A percentile compares a stretch with the other conserved stretches of the same genome.
Evolutionary conservation across 2,113 vertebrate species (phyloP).

Genomic region (Centropus bengalensis): DNA sequence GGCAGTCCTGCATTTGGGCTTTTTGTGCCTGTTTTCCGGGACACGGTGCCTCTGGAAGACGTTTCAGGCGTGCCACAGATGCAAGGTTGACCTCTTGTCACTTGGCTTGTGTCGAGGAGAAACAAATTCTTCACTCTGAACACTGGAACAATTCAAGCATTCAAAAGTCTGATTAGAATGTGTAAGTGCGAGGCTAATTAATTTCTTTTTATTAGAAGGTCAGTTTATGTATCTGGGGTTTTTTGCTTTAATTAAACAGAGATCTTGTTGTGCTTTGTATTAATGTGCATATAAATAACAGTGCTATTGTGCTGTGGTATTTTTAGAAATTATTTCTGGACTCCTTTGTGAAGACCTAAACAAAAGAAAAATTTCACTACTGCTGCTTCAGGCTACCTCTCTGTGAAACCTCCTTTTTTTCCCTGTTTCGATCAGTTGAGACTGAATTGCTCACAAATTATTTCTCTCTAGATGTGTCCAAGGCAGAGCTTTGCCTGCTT

Average conservation of each 20-base stretch:
- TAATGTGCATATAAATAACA: not conserved
- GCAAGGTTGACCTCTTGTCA: not conserved
- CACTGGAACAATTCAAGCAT: not conserved
- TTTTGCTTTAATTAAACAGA: not conserved
- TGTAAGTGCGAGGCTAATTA: not conserved
- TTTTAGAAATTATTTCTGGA: not conserved
- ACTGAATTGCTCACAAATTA: not conserved
- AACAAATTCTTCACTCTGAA: not conserved
- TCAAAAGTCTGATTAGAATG: not conserved
- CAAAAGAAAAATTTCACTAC: not conserved
- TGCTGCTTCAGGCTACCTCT: not conserved
- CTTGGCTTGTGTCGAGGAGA: not conserved
- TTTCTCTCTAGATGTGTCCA: not conserved
- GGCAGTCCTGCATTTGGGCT: not conserved
- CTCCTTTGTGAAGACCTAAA: not conserved
- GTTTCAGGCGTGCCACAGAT: not conserved
- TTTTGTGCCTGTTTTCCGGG: not conserved
- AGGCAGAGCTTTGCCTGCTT: not conserved
- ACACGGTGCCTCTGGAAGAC: not conserved
- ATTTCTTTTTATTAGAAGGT: not conserved
- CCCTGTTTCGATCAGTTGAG: not conserved
- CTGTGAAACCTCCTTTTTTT: not conserved
- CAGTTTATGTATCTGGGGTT: not conserved
- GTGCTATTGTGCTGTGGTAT: not conserved
- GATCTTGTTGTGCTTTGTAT: not conserved